Conservation (phyloP, 2,113 vertebrate species). For the Notothenia coriiceps region DNA sequence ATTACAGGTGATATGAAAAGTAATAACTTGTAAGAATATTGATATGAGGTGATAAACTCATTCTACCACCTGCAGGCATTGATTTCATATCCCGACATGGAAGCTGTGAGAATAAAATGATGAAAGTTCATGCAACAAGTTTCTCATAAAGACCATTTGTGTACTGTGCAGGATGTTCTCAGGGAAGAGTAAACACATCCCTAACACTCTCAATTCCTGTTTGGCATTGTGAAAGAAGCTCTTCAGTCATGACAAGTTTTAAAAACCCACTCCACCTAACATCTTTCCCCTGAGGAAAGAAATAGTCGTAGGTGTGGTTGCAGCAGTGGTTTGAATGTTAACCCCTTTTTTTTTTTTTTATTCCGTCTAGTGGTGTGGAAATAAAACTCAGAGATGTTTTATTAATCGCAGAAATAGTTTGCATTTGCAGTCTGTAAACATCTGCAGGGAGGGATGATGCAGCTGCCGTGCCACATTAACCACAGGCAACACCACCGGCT, state of each 20-base stretch:
- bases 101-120: slow-evolving; percentile 16
- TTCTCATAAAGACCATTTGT: slow-evolving; percentile 28
- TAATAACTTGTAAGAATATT: slow-evolving; percentile 24
- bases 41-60: neutral
- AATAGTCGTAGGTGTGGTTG: slow-evolving; percentile 58
- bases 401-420: slow-evolving; percentile 49
- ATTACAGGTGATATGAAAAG: slow-evolving; percentile 27
- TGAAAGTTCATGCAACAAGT: slow-evolving; percentile 6
- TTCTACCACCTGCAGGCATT: slow-evolving; percentile 4
- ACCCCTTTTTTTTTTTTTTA: slow-evolving; percentile 10
- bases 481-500: slow-evolving; percentile 49
- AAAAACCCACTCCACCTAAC: slow-evolving; percentile 55
- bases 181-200: slow-evolving; percentile 43
- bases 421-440: slow-evolving; percentile 49
- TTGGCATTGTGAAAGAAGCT: slow-evolving; percentile 69
- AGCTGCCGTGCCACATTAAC: slow-evolving; percentile 51
- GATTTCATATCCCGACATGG: slow-evolving; percentile 10
- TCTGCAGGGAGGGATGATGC: slow-evolving; percentile 27
- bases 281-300: slow-evolving; percentile 46
- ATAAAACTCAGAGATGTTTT: slow-evolving; percentile 6
- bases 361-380: slow-evolving; percentile 1
- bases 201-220: slow-evolving; percentile 44
- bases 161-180: slow-evolving; percentile 33
- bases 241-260: slow-evolving; percentile 67
- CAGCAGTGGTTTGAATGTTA: slow-evolving; percentile 23